Evolutionary conservation across 2,888 invertebrate genomes (phyloP).

Genomic region (Gari tellinella): DNA sequence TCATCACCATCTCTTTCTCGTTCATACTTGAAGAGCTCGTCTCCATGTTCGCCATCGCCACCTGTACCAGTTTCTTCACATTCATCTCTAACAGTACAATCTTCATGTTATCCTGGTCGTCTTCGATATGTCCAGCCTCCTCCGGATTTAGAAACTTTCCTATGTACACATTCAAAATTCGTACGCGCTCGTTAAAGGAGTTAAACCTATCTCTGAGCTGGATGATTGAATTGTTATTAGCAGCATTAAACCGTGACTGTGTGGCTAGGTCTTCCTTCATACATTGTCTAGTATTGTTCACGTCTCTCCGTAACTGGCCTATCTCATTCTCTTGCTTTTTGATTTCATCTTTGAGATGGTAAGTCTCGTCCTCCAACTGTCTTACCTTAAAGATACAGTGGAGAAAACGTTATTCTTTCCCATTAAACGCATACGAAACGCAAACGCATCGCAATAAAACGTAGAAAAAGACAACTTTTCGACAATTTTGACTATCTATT

Average conservation of each 20-base stretch:
- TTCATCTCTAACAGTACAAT: constrained; percentile 63
- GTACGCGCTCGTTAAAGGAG: constrained; percentile 62
- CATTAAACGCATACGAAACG: too few species aligned
- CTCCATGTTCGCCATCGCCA: constrained; percentile 52
- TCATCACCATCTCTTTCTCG: constrained; percentile 59
- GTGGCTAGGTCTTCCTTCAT: constrained; percentile 53
- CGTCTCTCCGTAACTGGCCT: constrained; percentile 4
- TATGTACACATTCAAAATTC: constrained; percentile 57
- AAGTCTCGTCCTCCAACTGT: constrained; percentile 49
- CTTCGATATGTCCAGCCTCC: constrained; percentile 20
- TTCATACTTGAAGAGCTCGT: constrained; percentile 34
- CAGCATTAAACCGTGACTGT: constrained; percentile 71
- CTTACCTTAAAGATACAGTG: constrained; percentile 55
- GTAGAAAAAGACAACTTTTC: too few species aligned
- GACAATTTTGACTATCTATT: too few species aligned
- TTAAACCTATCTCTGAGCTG: constrained; percentile 66
- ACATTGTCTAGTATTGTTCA: neutral
- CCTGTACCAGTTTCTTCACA: constrained; percentile 55
- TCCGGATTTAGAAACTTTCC: constrained; percentile 56
- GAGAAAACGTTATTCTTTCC: too few species aligned
- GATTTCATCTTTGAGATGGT: constrained; percentile 40
- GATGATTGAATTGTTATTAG: constrained; percentile 68
- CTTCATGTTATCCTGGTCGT: constrained; percentile 60
- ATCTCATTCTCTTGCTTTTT: constrained; percentile 47
- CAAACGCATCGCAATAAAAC: too few species aligned